Conservation (phyloP, 2,797 vertebrate species). For the Luscinia luscinia region DNA sequence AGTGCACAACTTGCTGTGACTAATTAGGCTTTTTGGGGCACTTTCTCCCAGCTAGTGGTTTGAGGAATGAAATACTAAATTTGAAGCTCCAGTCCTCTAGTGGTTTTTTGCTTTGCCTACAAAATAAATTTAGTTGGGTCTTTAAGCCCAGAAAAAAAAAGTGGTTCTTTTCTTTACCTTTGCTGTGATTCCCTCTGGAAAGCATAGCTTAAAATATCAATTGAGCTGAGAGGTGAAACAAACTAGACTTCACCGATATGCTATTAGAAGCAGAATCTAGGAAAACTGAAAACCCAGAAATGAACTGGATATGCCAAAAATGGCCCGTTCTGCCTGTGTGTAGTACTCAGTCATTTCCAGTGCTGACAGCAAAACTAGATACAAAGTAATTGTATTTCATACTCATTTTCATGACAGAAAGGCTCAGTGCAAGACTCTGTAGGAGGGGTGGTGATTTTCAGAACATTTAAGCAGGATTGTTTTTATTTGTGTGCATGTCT, state of each 20-base stretch:
- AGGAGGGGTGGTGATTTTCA: neutral
- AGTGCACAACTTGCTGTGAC: neutral
- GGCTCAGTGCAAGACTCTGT: neutral
- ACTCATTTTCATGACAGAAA: neutral
- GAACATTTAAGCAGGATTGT: neutral
- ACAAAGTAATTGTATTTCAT: neutral
- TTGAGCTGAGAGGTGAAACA: neutral
- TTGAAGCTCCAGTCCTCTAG: neutral
- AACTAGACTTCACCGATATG: neutral
- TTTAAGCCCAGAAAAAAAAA: neutral
- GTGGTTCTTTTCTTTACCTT: neutral
- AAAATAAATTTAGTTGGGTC: neutral
- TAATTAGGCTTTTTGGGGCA: neutral
- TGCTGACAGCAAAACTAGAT: neutral
- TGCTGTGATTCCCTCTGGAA: neutral
- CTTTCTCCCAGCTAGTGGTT: neutral
- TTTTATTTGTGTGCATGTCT: neutral
- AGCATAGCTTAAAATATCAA: neutral
- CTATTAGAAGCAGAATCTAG: neutral
- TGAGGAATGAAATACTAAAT: neutral
- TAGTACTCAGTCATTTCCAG: neutral
- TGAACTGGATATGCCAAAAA: neutral
- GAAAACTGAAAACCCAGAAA: neutral
- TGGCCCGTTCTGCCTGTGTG: accelerated
- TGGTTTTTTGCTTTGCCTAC: neutral